Percentiles rank a stretch among this genome's conserved stretches.
phyloP scores from a whole-genome alignment of 1,140 invertebrate species.

The Sycophila sp. region DNA sequence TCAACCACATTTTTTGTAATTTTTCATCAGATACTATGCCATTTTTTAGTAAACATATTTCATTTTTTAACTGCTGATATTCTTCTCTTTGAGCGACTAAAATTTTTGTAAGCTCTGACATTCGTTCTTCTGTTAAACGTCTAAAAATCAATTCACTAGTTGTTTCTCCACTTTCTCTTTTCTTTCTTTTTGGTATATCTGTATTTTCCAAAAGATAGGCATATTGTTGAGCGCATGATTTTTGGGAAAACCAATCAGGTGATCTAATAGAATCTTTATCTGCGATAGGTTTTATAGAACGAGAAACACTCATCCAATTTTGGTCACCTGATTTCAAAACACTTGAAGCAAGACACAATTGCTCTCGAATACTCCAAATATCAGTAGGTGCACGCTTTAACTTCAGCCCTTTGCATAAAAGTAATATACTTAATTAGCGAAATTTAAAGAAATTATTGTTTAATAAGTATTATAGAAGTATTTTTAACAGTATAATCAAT shows the following conservation, averaged over 20 bases:
- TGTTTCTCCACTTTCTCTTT: constrained; percentile 79
- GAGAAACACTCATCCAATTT: constrained; percentile 93
- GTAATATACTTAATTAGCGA: no score
- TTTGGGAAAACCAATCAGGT: constrained; percentile 90
- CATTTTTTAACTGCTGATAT: constrained; percentile 76
- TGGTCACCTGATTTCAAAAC: constrained; percentile 90
- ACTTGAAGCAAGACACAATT: constrained; percentile 86
- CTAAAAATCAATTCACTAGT: constrained; percentile 84
- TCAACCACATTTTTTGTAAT: constrained; percentile 76
- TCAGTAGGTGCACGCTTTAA: constrained; percentile 80
- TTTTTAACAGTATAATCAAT: not conserved
- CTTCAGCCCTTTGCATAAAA: constrained; percentile 62
- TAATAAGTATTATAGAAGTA: constrained; percentile 5
- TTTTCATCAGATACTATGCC: constrained; percentile 73
- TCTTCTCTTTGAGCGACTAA: constrained; percentile 76
- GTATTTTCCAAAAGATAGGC: constrained; percentile 83
- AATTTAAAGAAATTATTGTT: not conserved
- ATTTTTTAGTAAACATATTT: constrained; percentile 69
- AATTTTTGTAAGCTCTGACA: constrained; percentile 79
- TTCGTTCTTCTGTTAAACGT: constrained; percentile 80
- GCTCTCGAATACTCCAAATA: constrained; percentile 85
- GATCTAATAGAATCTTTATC: constrained; percentile 76
- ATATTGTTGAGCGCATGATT: constrained; percentile 92
- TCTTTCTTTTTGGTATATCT: constrained; percentile 88
- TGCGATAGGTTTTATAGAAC: constrained; percentile 76